phyloP scores from a whole-genome alignment of 2,888 invertebrate species.

The Petrolisthes cinctipes region DNA sequence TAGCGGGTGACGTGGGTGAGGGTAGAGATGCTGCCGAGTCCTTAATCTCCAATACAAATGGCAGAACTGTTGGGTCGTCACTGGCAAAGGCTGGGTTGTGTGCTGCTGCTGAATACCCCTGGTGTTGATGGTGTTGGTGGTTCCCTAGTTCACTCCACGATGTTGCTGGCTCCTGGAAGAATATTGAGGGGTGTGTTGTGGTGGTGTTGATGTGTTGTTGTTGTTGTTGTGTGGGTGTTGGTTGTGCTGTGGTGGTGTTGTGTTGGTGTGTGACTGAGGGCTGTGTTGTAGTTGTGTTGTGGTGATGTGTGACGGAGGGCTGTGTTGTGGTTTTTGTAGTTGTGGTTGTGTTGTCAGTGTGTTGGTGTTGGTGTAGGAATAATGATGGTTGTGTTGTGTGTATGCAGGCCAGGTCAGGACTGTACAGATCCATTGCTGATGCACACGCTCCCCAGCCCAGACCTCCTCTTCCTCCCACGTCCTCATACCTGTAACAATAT shows the following conservation, averaged over 20 bases:
- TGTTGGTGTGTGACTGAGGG: neutral
- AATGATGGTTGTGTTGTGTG: neutral
- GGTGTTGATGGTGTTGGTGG: neutral
- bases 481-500: slow-evolving; percentile 47
- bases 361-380: too few relatives aligned
- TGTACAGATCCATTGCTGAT: slow-evolving; percentile 40
- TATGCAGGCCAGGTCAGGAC: slow-evolving; percentile 26
- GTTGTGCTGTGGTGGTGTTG: too few relatives aligned
- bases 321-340: too few relatives aligned
- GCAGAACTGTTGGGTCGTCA: neutral
- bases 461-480: slow-evolving; percentile 27
- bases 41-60: neutral
- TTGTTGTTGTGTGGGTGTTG: too few relatives aligned
- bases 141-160: neutral
- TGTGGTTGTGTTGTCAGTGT: too few relatives aligned
- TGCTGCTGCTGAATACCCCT: neutral
- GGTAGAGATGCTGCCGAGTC: neutral
- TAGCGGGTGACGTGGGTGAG: neutral
- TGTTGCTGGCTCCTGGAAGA: neutral
- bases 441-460: slow-evolving; percentile 50
- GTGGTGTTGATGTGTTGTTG: neutral
- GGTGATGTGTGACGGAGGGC: neutral
- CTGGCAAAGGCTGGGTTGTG: slow-evolving; percentile 6
- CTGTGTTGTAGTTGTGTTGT: too few relatives aligned
- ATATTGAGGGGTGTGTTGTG: neutral